Conservation (phyloP, 2,888 invertebrate genomes). For the Chloroclystis v-ata region DNA sequence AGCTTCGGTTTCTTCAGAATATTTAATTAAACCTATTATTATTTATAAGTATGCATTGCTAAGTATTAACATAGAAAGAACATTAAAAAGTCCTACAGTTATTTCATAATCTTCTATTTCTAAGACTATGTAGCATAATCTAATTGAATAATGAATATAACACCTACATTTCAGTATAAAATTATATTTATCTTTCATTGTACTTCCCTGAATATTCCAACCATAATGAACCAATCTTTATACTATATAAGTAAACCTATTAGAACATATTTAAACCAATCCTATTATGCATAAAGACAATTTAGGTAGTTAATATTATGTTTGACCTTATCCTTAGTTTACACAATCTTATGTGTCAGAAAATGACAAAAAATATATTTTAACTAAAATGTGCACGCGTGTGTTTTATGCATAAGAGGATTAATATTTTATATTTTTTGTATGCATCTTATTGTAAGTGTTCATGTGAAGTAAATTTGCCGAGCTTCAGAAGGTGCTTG, state of each 20-base stretch:
- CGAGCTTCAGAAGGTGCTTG: slow-evolving; percentile 95
- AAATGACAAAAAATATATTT: background rate
- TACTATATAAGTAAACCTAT: too few relatives aligned
- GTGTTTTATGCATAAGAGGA: too few relatives aligned
- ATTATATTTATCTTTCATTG: slow-evolving; percentile 4
- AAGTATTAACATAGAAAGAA: background rate
- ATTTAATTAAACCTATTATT: too few relatives aligned
- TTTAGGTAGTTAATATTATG: too few relatives aligned
- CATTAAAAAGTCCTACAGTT: background rate
- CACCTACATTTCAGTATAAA: slow-evolving; percentile 9
- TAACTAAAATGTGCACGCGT: too few relatives aligned
- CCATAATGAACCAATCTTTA: background rate
- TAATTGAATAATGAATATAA: slow-evolving; percentile 8
- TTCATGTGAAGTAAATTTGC: slow-evolving; percentile 91
- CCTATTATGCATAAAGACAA: too few relatives aligned
- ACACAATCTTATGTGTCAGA: too few relatives aligned
- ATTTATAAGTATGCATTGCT: background rate
- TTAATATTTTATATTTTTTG: too few relatives aligned
- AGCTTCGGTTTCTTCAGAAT: too few relatives aligned
- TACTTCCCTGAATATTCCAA: slow-evolving; percentile 17
- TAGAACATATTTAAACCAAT: slow-evolving; percentile 7
- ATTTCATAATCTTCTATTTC: background rate
- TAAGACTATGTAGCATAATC: background rate
- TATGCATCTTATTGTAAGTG: background rate
- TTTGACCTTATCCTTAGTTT: too few relatives aligned